phyloP scores from a whole-genome alignment of 2,113 vertebrate species.

The Asarcornis scutulata region DNA sequence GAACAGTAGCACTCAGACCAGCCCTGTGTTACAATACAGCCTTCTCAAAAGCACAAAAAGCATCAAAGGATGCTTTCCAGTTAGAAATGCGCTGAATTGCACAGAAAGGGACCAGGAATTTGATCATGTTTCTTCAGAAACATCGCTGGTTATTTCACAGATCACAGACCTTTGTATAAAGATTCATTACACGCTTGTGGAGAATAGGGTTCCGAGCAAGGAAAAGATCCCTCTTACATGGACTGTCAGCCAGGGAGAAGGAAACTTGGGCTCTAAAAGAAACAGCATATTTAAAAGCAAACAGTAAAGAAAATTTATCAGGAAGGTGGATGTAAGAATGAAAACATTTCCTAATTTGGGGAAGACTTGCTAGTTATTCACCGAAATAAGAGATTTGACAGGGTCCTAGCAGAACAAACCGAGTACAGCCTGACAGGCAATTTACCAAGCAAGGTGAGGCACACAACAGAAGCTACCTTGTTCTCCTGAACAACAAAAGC shows the following conservation, averaged over 20 bases:
- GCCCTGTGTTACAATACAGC: not conserved
- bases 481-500: not conserved
- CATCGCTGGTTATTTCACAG: not conserved
- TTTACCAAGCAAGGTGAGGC: not conserved
- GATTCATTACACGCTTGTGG: not conserved
- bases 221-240: not conserved
- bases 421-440: fast-evolving
- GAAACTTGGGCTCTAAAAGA: not conserved
- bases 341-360: not conserved
- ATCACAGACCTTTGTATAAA: not conserved
- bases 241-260: not conserved
- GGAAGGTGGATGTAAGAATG: not conserved
- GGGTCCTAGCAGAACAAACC: not conserved
- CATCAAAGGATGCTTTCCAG: not conserved
- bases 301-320: not conserved
- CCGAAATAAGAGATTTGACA: not conserved
- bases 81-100: not conserved
- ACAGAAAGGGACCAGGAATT: not conserved
- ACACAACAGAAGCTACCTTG: not conserved
- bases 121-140: not conserved
- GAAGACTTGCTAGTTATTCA: not conserved
- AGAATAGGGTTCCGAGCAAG: not conserved
- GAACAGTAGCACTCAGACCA: not conserved
- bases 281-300: not conserved
- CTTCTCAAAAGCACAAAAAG: not conserved